Conservation (phyloP, 1,140 invertebrate genomes). For the Dolichoris vasculosae region DNA sequence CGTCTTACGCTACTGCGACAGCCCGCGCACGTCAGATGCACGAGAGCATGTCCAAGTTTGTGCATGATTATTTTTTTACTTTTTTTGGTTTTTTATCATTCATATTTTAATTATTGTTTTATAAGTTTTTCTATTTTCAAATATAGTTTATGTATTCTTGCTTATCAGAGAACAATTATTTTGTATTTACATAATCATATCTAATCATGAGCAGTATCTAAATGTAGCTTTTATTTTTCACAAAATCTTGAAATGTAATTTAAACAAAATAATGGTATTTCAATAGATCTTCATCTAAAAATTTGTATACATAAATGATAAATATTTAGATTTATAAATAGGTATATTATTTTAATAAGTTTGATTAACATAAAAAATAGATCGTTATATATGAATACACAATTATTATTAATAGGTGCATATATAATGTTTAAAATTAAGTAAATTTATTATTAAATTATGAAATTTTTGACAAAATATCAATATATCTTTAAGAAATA, state of each 20-base stretch:
- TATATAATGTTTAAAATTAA: too few relatives aligned
- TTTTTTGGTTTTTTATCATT: constrained; percentile 59
- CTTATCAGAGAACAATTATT: neutral
- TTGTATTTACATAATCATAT: neutral
- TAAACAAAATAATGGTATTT: neutral
- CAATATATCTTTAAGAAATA: neutral
- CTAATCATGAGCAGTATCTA: too few relatives aligned
- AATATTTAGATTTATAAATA: too few relatives aligned
- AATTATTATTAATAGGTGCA: too few relatives aligned
- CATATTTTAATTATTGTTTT: constrained; percentile 28
- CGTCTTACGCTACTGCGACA: constrained; percentile 76
- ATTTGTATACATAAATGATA: neutral
- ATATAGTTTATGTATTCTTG: neutral
- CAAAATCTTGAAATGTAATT: too few relatives aligned
- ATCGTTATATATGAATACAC: too few relatives aligned
- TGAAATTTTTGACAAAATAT: neutral
- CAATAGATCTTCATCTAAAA: neutral
- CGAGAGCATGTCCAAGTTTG: constrained; percentile 76
- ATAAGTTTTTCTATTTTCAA: constrained; percentile 15
- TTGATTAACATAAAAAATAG: too few relatives aligned
- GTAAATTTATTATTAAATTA: too few relatives aligned
- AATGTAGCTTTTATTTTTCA: too few relatives aligned
- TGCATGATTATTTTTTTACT: constrained; percentile 69
- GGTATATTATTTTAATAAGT: too few relatives aligned
- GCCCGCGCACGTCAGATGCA: constrained; percentile 76